Evolutionary conservation across 2,888 invertebrate genomes (phyloP).

Genomic region (Diaphora mendica): DNA sequence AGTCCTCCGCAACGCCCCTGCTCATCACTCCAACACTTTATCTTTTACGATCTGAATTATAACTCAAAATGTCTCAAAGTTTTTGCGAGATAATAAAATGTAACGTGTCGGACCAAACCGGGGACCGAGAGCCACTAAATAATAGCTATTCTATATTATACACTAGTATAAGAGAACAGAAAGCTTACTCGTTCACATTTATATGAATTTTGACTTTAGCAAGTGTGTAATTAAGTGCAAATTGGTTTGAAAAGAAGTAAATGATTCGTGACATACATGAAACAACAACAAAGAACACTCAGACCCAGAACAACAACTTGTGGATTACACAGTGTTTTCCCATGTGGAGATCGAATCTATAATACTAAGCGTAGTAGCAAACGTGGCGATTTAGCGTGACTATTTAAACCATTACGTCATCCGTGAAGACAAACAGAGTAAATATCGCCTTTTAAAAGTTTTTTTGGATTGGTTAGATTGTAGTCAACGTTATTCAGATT

Average conservation of each 20-base stretch:
- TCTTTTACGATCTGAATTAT: conserved; percentile 47
- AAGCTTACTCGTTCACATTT: not conserved
- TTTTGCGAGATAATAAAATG: conserved; percentile 46
- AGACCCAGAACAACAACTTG: too few relatives aligned
- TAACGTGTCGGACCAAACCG: conserved; percentile 28
- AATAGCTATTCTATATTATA: not conserved
- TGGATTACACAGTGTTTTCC: too few relatives aligned
- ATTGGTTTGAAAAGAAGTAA: not conserved
- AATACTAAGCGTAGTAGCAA: too few relatives aligned
- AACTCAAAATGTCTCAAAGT: conserved; percentile 43
- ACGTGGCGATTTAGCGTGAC: too few relatives aligned
- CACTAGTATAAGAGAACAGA: not conserved
- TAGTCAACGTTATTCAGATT: too few relatives aligned
- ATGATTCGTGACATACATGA: not conserved
- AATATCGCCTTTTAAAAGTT: too few relatives aligned
- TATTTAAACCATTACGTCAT: too few relatives aligned
- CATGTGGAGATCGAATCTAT: too few relatives aligned
- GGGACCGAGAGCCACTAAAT: conserved; percentile 18
- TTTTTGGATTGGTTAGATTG: too few relatives aligned
- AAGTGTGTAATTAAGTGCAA: not conserved
- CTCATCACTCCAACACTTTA: conserved; percentile 38
- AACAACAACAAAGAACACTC: too few relatives aligned
- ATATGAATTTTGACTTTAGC: not conserved
- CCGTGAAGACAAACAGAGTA: too few relatives aligned
- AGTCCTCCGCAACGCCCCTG: conserved; percentile 6